Evolutionary conservation across 2,797 vertebrate genomes (phyloP).

Genomic region (Neopelma chrysocephalum): DNA sequence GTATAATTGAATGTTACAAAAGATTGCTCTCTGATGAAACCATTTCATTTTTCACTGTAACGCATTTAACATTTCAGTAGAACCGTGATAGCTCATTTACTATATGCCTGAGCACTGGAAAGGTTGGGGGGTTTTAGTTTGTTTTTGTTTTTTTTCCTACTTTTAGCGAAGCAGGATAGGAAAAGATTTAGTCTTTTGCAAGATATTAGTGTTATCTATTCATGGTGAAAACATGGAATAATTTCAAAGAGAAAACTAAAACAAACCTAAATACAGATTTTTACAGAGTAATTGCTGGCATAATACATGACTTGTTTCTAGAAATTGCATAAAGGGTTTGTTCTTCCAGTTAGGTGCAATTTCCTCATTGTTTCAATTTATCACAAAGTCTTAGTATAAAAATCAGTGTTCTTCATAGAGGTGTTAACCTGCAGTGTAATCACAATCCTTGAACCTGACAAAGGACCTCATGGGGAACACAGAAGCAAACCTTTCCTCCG

Average conservation of each 20-base stretch:
- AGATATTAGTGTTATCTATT: background rate
- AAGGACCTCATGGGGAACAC: background rate
- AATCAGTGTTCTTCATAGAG: background rate
- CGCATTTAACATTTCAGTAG: background rate
- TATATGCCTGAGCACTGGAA: background rate
- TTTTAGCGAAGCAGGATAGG: background rate
- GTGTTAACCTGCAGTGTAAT: background rate
- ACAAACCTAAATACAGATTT: background rate
- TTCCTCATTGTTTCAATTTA: background rate
- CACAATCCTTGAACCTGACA: background rate
- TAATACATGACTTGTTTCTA: background rate
- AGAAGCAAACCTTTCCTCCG: background rate
- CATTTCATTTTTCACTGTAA: background rate
- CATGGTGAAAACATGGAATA: background rate
- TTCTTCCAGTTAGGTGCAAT: background rate
- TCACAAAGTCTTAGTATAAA: background rate
- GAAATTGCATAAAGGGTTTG: background rate
- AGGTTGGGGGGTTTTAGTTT: background rate
- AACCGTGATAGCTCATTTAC: background rate
- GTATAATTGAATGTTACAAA: slow-evolving; percentile 10
- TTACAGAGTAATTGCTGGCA: background rate
- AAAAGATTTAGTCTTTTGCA: background rate
- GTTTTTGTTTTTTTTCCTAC: background rate
- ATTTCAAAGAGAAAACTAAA: background rate
- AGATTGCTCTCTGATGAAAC: background rate